A percentile compares a stretch with the other conserved stretches of the same genome.
phyloP scores from a whole-genome alignment of 2,113 vertebrate genomes.

The Ibidorhyncha struthersii region DNA sequence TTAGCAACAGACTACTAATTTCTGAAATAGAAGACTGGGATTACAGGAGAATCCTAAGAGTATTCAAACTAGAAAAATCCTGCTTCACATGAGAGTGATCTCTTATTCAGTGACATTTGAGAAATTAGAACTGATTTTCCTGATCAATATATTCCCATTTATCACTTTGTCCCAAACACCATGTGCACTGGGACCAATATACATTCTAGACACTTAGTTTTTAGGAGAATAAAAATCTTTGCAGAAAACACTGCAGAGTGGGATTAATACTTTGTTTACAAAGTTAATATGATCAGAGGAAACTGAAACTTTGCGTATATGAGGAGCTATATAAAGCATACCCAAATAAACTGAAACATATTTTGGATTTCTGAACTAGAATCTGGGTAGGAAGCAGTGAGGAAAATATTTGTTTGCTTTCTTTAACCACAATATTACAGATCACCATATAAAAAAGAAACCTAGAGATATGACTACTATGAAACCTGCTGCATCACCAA shows the following conservation, averaged over 20 bases:
- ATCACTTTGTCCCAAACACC: neutral
- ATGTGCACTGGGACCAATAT: neutral
- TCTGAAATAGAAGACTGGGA: neutral
- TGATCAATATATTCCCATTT: slow-evolving; percentile 13
- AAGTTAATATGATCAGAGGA: neutral
- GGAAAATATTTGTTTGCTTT: neutral
- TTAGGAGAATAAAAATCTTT: neutral
- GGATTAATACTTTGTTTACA: neutral
- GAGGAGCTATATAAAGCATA: neutral
- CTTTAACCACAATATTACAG: neutral
- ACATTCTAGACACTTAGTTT: neutral
- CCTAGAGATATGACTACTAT: neutral
- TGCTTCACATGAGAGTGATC: neutral
- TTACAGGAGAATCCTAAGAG: neutral
- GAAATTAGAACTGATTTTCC: slow-evolving; percentile 3
- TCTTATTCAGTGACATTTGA: slow-evolving; percentile 26
- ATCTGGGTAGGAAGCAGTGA: neutral
- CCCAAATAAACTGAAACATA: neutral
- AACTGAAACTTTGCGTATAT: neutral
- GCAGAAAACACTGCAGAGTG: neutral
- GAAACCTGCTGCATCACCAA: neutral
- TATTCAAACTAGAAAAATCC: neutral
- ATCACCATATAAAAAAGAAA: neutral
- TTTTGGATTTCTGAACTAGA: neutral
- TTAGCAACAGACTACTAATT: neutral